Evolutionary conservation across 2,113 vertebrate genomes (phyloP).

Genomic region (Amazona vittata): DNA sequence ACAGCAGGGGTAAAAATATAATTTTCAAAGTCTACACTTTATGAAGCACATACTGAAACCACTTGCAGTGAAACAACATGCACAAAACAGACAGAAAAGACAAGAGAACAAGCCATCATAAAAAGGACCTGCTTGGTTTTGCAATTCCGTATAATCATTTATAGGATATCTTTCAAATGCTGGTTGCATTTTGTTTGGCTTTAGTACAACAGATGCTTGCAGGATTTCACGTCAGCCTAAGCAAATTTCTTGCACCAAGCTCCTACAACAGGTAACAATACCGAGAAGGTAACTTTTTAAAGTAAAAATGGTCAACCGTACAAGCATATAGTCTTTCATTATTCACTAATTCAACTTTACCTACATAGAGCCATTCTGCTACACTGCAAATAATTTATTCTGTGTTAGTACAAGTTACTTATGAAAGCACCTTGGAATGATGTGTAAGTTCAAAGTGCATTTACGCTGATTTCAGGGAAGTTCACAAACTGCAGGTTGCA

Average conservation of each 20-base stretch:
- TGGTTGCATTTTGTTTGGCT: not conserved
- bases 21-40: not conserved
- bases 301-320: not conserved
- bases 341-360: not conserved
- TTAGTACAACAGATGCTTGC: not conserved
- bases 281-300: not conserved
- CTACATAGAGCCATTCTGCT: not conserved
- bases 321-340: not conserved
- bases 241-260: not conserved
- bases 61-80: not conserved
- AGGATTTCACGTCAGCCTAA: not conserved
- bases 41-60: not conserved
- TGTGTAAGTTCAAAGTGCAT: not conserved
- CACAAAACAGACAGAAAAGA: not conserved
- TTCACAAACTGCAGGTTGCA: not conserved
- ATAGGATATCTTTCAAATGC: fast-evolving
- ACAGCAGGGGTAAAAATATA: not conserved
- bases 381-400: not conserved
- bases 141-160: not conserved
- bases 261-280: not conserved
- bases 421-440: not conserved
- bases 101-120: not conserved
- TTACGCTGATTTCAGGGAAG: not conserved
- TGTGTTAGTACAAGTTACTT: not conserved
- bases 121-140: not conserved